phyloP scores from a whole-genome alignment of 1,140 invertebrate species.

The Psix sp. region DNA sequence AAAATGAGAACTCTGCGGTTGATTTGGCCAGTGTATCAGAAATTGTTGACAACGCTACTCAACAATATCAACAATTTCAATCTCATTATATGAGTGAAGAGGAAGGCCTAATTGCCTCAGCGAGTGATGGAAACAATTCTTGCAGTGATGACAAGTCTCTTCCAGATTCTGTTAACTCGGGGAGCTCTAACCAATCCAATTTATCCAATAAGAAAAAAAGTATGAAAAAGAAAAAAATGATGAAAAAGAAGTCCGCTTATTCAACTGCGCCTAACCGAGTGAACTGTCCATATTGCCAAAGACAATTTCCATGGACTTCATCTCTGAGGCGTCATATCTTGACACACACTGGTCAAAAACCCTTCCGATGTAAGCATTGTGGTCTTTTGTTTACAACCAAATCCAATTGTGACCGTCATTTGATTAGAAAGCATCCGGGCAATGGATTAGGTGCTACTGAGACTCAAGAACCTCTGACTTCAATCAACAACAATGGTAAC shows the following conservation, averaged over 20 bases:
- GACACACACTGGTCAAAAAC: constrained; percentile 97
- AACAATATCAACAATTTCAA: constrained; percentile 83
- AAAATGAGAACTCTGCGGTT: constrained; percentile 69
- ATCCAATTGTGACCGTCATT: constrained; percentile 96
- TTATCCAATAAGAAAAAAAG: constrained; percentile 54
- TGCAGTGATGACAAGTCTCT: constrained; percentile 85
- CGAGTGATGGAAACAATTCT: constrained; percentile 88
- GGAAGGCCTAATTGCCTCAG: constrained; percentile 85
- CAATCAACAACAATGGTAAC: constrained; percentile 38
- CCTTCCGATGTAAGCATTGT: constrained; percentile 95
- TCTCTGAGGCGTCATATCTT: constrained; percentile 94
- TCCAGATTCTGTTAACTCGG: constrained; percentile 73
- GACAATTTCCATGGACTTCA: constrained; percentile 97
- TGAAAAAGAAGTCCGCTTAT: constrained; percentile 96
- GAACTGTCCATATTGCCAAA: constrained; percentile 92
- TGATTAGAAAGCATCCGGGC: constrained; percentile 87
- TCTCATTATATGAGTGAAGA: constrained; percentile 81
- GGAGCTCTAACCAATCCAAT: constrained; percentile 62
- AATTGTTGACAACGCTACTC: constrained; percentile 87
- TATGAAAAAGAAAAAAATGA: constrained; percentile 68
- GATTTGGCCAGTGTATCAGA: constrained; percentile 88
- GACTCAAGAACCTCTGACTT: constrained; percentile 69
- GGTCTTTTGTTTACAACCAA: constrained; percentile 96
- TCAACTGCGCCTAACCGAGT: constrained; percentile 95
- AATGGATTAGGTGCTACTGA: constrained; percentile 71